Base-by-base conservation (phyloP, 2,888 invertebrate species). In the Lochmaea crataegi region DNA sequence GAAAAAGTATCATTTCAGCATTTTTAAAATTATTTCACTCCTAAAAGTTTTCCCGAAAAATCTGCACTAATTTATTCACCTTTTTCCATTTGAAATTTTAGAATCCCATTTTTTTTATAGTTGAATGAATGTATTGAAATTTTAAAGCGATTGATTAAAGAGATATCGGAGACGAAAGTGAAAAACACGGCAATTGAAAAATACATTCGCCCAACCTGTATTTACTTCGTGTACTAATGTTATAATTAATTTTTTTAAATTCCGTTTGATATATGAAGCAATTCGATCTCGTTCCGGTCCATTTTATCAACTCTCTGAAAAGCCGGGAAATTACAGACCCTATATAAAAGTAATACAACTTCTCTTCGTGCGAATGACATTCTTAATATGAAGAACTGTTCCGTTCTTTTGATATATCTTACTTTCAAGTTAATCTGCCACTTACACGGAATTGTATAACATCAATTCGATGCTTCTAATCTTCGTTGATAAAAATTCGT, bases 331-430 rank as follows among this genome's bases (percentile, higher is more conserved):
- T 80, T 78, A 75, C 75, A 72, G 71, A 72, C 74, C 74, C 75
- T 75, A 74, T 80, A 80, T 78, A 79, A 76, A 78, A 79, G 77
- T 80, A 78, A 79, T 80, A 79, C 79, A 79, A 77, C 75, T 77
- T 56, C 76, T 77, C 72, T 75, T 78, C 68, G 76, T 79, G 80
- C 78, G 76, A 80, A 78, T 77, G 80, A 79, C 80, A 80, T 75
- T 76, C 77, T 79, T 77, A 77, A 77, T 68, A 70, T 77, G 77
- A 79, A 77, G 73, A 77, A 79, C 75, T 71, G 72, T 73, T 76
- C 75, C 76, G 68, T 73, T 74, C 65, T 53, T 76, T 75, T 74
- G 76, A 78, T 76, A 77, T 70, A 74, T 78, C 72, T 58, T 56
- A 64, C 67, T 32, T 72, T 72, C 63, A 56, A 69, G 67, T 66